A percentile compares a stretch with the other conserved stretches of the same genome.
Conservation (phyloP, 2,888 invertebrate species). For the Dione juno region DNA sequence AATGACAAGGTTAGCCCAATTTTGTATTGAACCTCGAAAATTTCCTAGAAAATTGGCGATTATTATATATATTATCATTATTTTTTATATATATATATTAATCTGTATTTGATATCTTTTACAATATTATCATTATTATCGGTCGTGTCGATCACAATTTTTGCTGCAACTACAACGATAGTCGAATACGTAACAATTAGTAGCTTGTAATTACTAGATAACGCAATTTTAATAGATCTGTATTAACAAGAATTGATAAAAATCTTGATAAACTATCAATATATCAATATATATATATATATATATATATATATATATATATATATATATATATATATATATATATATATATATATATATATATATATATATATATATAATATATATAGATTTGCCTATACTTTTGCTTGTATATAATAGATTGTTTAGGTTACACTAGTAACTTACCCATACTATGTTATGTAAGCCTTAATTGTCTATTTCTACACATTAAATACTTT, state of each 20-base stretch:
- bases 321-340: too few relatives aligned
- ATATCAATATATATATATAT: background rate
- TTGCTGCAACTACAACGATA: constrained; percentile 7
- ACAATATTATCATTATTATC: constrained; percentile 20
- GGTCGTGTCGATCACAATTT: constrained; percentile 25
- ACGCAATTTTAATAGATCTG: constrained; percentile 48
- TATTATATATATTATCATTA: too few relatives aligned
- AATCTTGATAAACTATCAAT: background rate
- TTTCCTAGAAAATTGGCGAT: constrained; percentile 9
- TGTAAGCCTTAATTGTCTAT: too few relatives aligned
- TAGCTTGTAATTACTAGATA: constrained; percentile 61
- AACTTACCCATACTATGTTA: background rate
- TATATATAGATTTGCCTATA: too few relatives aligned
- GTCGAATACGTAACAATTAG: constrained; percentile 52
- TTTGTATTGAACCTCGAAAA: background rate
- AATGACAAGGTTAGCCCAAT: constrained; percentile 4
- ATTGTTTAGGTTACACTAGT: background rate
- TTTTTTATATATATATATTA: constrained; percentile 7
- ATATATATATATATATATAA: too few relatives aligned
- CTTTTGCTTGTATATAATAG: too few relatives aligned
- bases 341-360: too few relatives aligned
- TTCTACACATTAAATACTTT: too few relatives aligned
- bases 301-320: too few relatives aligned
- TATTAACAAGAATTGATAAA: constrained; percentile 42
- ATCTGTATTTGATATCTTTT: constrained; percentile 14